phyloP scores from a whole-genome alignment of 2,113 vertebrate genomes.

The Sinocyclocheilus maitianheensis region DNA sequence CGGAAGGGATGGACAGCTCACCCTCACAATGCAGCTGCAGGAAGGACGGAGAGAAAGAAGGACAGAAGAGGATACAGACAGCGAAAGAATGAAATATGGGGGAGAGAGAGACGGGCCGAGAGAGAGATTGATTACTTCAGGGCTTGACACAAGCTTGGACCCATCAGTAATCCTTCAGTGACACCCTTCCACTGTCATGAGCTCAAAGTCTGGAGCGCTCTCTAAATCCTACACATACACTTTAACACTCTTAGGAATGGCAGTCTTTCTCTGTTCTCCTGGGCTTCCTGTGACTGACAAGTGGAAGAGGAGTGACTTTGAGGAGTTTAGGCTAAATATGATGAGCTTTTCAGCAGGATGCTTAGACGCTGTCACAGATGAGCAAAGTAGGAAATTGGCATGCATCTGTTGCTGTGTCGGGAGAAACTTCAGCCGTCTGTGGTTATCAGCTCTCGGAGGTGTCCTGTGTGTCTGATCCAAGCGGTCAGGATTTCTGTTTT shows the following conservation, averaged over 20 bases:
- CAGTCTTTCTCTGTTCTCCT: slow-evolving; percentile 46
- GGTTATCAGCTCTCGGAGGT: slow-evolving; percentile 66
- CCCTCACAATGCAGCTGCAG: slow-evolving; percentile 63
- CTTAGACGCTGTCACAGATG: slow-evolving; percentile 44
- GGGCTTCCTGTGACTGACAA: slow-evolving; percentile 51
- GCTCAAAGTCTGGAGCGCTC: slow-evolving; percentile 53
- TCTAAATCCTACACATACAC: slow-evolving; percentile 48
- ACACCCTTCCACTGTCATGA: slow-evolving; percentile 63
- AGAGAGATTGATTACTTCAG: slow-evolving; percentile 56
- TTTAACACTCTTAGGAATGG: slow-evolving; percentile 53
- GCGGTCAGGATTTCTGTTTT: background rate
- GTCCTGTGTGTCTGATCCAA: slow-evolving; percentile 60
- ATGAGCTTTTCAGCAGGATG: slow-evolving; percentile 52
- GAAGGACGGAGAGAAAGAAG: slow-evolving; percentile 4
- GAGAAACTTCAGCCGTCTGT: slow-evolving; percentile 69
- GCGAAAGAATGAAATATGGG: slow-evolving; percentile 29
- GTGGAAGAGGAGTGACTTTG: slow-evolving; percentile 40
- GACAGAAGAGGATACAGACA: slow-evolving; percentile 12
- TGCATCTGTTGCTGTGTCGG: slow-evolving; percentile 71
- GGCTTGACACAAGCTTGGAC: slow-evolving; percentile 67
- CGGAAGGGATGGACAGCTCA: slow-evolving; percentile 64
- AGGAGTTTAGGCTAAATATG: slow-evolving; percentile 65
- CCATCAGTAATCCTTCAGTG: slow-evolving; percentile 68
- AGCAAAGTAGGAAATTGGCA: slow-evolving; percentile 74
- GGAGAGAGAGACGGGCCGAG: background rate